Evolutionary conservation across 1,140 invertebrate species (phyloP).

Genomic region (Eumaeus atala): DNA sequence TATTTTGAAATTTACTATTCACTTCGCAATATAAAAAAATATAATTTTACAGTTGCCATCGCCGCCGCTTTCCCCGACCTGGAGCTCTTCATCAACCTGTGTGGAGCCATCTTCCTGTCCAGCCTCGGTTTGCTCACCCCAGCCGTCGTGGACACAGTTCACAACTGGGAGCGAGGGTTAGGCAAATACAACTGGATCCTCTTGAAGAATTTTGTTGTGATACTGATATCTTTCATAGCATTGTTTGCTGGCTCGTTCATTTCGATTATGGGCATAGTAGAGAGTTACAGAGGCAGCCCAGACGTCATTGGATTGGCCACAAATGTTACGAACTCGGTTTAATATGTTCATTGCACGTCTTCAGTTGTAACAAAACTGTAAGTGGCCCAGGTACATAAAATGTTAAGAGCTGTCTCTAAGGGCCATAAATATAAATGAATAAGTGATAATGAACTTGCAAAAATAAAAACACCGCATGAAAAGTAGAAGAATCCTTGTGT

Average conservation of each 20-base stretch:
- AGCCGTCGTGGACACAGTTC: conserved; percentile 86
- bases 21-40: no score
- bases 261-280: conserved; percentile 76
- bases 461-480: no score
- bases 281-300: conserved; percentile 29
- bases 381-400: no score
- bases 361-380: no score
- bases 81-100: conserved; percentile 89
- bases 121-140: conserved; percentile 90
- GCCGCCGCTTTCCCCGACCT: conserved; percentile 86
- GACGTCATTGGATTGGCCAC: conserved; percentile 13
- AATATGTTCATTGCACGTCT: no score
- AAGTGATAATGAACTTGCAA: no score
- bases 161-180: conserved; percentile 78
- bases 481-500: no score
- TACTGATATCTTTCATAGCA: conserved; percentile 78
- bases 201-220: conserved; percentile 79
- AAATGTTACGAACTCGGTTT: conserved; percentile 22
- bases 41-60: conserved; percentile 80
- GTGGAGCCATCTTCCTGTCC: conserved; percentile 91
- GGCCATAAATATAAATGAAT: no score
- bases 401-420: no score
- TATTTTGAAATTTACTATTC: no score
- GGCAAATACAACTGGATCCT: conserved; percentile 79
- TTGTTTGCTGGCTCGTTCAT: conserved; percentile 79